Conservation (phyloP, 2,888 invertebrate species). For the Hirtodrosophila trivittata region DNA sequence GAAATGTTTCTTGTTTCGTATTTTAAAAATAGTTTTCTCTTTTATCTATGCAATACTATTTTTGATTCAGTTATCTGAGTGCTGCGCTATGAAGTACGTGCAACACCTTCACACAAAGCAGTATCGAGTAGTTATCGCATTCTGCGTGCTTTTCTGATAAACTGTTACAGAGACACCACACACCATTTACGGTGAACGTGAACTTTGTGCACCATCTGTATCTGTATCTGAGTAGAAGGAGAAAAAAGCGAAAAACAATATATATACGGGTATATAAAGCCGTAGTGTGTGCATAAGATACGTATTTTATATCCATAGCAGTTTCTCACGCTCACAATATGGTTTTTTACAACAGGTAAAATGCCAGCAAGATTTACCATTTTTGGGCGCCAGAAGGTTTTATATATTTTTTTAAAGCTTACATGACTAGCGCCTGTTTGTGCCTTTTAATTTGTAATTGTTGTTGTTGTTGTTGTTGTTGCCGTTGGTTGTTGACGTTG, state of each 20-base stretch:
- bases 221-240: constrained; percentile 13
- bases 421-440: constrained; percentile 54
- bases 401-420: constrained; percentile 35
- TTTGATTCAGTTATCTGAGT: constrained; percentile 9
- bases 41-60: constrained; percentile 21
- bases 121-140: constrained; percentile 30
- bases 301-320: constrained; percentile 49
- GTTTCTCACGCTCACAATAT: constrained; percentile 79
- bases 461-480: constrained; percentile 20
- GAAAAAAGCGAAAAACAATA: too few relatives aligned
- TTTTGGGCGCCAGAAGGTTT: constrained; percentile 75
- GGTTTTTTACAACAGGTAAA: constrained; percentile 57
- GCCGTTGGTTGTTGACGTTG: constrained; percentile 28
- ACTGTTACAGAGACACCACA: constrained; percentile 52
- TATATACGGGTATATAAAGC: constrained; percentile 10
- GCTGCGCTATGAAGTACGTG: constrained; percentile 49
- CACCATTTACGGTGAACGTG: constrained; percentile 54
- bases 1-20: too few relatives aligned
- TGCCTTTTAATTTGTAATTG: constrained; percentile 35
- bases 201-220: constrained; percentile 58
- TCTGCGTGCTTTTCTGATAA: constrained; percentile 48
- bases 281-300: constrained; percentile 16
- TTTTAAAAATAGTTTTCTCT: too few relatives aligned
- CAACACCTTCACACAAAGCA: constrained; percentile 32
- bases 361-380: constrained; percentile 70